Evolutionary conservation across 53 echinoderm and acorn worm species (phyloP), one percentile per base, ranked within the genome.

Genomic region (Echinarachnius parma): DNA sequence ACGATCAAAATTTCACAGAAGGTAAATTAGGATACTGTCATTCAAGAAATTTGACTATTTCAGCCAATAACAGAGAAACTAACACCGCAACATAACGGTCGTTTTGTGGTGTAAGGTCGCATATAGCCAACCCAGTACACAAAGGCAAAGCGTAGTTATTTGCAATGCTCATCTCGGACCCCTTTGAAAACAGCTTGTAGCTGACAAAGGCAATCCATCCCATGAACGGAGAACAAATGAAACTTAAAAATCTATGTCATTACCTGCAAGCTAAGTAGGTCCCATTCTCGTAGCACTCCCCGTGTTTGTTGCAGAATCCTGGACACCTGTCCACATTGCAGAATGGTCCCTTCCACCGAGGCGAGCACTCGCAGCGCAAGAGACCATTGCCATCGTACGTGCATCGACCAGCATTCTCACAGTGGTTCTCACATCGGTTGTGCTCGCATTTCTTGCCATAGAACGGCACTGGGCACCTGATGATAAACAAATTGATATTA

Each of bases 331-430:
- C 48, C 45, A 22, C 32, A 0, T 9, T 53, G 22, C 86, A 85
- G 3, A 53, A 74, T 4, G 53, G 15, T 22, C 86, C 86, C 54
- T 85, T 64, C 46, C 58, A 85, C 14, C 56, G 31, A 2, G 58
- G 23, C 9, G 53, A 67, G 45, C 83, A 83, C 26, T 10, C 36
- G 21, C 83, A 83, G 34, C 22, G 39, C 1, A 60, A 61, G 20
- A 34, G 13, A 0, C 15, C 22, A 5, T 2, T 33, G 1, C 9
- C 13, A 39, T 68, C 60, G 28, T 60, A 35, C 4, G 16, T 47
- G 25, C 83, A 83, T 18, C 32, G 26, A 15, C 83, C 83, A 14
- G 27, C 45, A 21, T 83, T 34, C 31, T 52, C n/a, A 33, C 83
- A 83, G 31, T 62, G 39, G 8, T 42, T 16, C 7, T 5, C 18